Evolutionary conservation across 1,140 invertebrate genomes (phyloP), one percentile per base, ranked within the genome.

Genomic region (Centruroides sculpturatus): DNA sequence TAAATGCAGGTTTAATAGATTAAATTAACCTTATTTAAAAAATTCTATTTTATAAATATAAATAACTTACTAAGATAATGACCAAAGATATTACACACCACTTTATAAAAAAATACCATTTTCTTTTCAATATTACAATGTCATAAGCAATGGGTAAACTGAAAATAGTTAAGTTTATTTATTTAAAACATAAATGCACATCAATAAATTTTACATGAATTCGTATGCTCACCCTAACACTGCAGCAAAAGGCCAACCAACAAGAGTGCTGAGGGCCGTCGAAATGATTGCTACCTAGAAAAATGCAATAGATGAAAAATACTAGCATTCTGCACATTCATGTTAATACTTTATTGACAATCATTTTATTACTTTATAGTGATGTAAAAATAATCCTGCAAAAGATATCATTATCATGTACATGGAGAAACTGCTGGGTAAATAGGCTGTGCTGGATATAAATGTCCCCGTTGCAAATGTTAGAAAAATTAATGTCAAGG

Each of bases 391-490:
- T 92, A 92, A 97, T 52, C 85, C 84, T 35, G 86, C 89, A 70
- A 88, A 80, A 1, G 91, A 87, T 6, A 86, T 76, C 60, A 87
- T 82, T 36, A 83, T 85, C 69, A 85, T 79, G 67, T 85, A 86
- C 84, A 93, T 90, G 54, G 91, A 89, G 79, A 98, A 99, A 6
- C 86, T 85, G 3, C 92, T 95, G 0, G 96, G 96, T 47, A 99
- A 77, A 75, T 91, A 90, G 1, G 95, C 91, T 9, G 89, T 82
- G 63, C 84, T 83, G 0, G 89, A 83, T 13, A 90, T 86, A 74
- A 92, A 98, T 84, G 94, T 89, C 49, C 93, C 95, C 11, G 91
- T 83, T 64, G 87, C 85, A 61, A 94, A 85, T 12, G 95, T 72
- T 35, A 87, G 80, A 66, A 97, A 85, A 34, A 83, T 81, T 36